These are phyloP conservation scores for Dipodomys merriami DNA, from an alignment of 2,113 vertebrate species.

Conservation along the genomic window DNA sequence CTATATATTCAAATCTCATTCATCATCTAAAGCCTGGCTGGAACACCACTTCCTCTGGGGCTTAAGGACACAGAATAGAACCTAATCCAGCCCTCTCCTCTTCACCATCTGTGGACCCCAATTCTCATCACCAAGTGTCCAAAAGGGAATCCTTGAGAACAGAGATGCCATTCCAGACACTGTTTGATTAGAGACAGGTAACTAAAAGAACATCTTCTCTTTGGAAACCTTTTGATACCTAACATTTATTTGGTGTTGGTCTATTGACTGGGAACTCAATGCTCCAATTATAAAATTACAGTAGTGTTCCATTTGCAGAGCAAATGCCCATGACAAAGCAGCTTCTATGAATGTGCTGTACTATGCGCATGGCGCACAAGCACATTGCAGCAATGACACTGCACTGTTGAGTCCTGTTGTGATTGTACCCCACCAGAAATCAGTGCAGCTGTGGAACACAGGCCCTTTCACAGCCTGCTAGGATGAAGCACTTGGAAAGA, in stretches of 20 bases:
- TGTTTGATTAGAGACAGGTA: background rate
- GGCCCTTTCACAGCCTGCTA: background rate
- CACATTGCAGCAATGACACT: background rate
- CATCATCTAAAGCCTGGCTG: background rate
- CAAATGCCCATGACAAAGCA: background rate
- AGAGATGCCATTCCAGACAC: background rate
- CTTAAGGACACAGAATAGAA: background rate
- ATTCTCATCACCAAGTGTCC: background rate
- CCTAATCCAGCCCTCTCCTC: background rate
- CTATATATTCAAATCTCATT: background rate
- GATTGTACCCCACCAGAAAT: too few species aligned
- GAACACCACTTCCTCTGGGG: background rate
- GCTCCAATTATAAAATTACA: background rate
- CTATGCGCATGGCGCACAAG: background rate
- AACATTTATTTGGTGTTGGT: background rate
- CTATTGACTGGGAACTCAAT: background rate
- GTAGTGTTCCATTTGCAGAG: background rate
- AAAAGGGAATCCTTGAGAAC: background rate
- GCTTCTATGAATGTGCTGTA: accelerated
- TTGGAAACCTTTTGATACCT: background rate
- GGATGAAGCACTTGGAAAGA: background rate
- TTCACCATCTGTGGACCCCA: background rate
- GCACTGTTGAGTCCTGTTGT: background rate
- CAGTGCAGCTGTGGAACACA: background rate
- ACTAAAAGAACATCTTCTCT: background rate